Base-by-base conservation (phyloP, 2,888 invertebrate genomes). In the Platycnemis pennipes region DNA sequence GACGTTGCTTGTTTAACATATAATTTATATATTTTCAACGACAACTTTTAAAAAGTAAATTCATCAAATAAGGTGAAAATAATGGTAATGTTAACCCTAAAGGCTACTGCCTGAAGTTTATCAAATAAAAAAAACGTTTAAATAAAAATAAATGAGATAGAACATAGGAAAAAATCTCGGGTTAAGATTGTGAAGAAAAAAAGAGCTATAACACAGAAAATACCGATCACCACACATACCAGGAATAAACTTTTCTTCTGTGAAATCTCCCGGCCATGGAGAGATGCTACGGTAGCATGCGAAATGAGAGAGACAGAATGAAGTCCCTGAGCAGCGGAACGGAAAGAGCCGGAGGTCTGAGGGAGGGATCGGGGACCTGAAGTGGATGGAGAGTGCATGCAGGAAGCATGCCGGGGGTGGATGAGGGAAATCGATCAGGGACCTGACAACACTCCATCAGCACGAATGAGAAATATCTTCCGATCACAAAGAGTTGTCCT, bases 401-500 rank as follows among this genome's bases (percentile, higher is more conserved):
- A 77, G n/a, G n/a, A n/a, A 31, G 31, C 77, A 37, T 37, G 77
- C 37, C 37, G 77, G 31, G 3, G 63, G 63, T 63, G n/a, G 42
- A 87, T 87, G n/a, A n/a, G 46, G 26, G 87, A 87, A 46, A 87
- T 46, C 87, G 46, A 87, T 46, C 87, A 49, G 0, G 53, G 42
- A 42, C 31, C 16, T 53, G 31, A 56, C 89, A 53, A 53, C 53
- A 37, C 53, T 42, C 49, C 89, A 53, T 53, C 53, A 31, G 53
- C 89, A 56, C 42, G 42, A 89, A 89, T 56, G 91, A 89, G 63
- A 89, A 91, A 91, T 63, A 63, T 44, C 56, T 63, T 63, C 91
- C 63, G 56, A 91, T 91, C 37, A 63, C 63, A 26, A 11, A 77
- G 37, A 37, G 77, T 77, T 77, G 31, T 77, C 31, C 77, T 77